Percentiles rank a stretch among this genome's conserved stretches.
Conservation (phyloP, 35 echinoderm and acorn worm species). For the Diadema setosum region DNA sequence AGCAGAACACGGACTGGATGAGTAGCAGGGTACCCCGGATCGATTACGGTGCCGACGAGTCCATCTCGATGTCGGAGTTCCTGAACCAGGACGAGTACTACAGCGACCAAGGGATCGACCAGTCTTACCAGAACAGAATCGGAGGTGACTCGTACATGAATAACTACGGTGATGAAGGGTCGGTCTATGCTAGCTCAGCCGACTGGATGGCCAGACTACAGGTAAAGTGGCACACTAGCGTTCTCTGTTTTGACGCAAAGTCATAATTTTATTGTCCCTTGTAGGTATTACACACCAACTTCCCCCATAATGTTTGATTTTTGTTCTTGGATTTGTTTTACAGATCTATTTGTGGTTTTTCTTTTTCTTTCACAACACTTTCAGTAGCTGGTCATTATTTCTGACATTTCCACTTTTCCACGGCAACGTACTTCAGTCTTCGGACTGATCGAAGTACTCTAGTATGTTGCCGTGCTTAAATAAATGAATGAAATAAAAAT, state of each 20-base stretch:
- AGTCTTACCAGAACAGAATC: no score
- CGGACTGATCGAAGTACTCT: no score
- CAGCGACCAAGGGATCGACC: background rate
- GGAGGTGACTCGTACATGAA: background rate
- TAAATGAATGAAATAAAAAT: no score
- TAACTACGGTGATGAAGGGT: background rate
- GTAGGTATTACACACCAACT: background rate
- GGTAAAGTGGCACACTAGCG: no score
- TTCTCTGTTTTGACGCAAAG: no score
- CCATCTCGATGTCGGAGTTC: background rate
- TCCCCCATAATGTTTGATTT: background rate
- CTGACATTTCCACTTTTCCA: background rate
- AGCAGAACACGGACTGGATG: background rate
- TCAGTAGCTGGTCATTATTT: background rate
- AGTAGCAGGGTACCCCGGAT: background rate
- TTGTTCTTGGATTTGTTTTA: background rate
- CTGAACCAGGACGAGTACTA: background rate
- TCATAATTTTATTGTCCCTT: background rate
- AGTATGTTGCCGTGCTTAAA: no score
- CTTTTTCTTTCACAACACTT: background rate
- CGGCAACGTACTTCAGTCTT: no score
- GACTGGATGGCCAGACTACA: background rate
- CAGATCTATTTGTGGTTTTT: background rate
- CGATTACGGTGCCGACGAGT: constrained; percentile 1
- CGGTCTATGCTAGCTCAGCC: background rate